Percentiles rank a stretch among this genome's conserved stretches.
These are phyloP conservation scores for Scaptomyza caliginosa DNA, from an alignment of 2,888 invertebrate genomes.

Conservation along the genomic window DNA sequence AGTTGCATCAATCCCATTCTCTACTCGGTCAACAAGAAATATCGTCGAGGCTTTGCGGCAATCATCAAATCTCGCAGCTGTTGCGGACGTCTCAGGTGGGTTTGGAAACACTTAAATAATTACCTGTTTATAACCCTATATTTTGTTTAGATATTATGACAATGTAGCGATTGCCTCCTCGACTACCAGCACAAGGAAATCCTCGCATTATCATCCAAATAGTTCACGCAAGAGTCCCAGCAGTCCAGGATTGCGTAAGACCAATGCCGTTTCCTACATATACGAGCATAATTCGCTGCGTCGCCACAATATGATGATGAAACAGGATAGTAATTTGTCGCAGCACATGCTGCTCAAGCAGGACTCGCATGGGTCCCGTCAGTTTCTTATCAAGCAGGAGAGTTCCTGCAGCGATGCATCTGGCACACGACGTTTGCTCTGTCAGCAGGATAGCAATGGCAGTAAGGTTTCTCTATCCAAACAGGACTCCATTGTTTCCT, in stretches of 20 bases:
- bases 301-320: constrained; percentile 82
- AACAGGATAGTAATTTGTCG: constrained; percentile 84
- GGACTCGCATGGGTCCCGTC: constrained; percentile 84
- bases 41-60: constrained; percentile 94
- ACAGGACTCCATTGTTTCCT: constrained; percentile 84
- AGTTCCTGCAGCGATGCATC: constrained; percentile 84
- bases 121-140: neutral
- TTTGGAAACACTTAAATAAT: neutral
- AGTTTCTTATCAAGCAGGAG: constrained; percentile 84
- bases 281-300: constrained; percentile 84
- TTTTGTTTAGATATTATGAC: constrained; percentile 88
- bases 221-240: constrained; percentile 84
- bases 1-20: constrained; percentile 97
- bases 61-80: constrained; percentile 94
- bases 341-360: constrained; percentile 84
- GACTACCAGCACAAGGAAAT: constrained; percentile 93
- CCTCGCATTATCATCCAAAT: constrained; percentile 93
- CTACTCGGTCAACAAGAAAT: constrained; percentile 97
- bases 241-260: constrained; percentile 85
- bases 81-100: constrained; percentile 90
- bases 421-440: constrained; percentile 78
- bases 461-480: constrained; percentile 83
- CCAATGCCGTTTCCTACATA: constrained; percentile 86
- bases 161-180: constrained; percentile 94
- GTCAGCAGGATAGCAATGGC: constrained; percentile 84